Evolutionary conservation across 2,888 invertebrate species (phyloP), one percentile per base, ranked within the genome.

Genomic region (Adela reaumurella): DNA sequence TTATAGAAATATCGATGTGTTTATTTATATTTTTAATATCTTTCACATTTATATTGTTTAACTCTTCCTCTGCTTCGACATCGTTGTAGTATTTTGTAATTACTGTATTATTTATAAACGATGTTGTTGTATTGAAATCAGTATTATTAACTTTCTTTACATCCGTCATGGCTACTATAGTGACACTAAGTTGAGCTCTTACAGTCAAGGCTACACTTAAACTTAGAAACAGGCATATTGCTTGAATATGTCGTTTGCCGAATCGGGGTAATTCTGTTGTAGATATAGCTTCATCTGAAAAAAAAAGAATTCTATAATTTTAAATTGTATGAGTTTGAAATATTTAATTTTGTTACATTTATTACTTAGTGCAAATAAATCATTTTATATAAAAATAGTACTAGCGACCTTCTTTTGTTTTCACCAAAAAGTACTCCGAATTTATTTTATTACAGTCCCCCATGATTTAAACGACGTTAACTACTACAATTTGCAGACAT

Each of bases 161-260:
- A 14, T 35, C 35, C 6, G 67, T 69, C 68, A 73, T 72, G n/a
- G 68, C 72, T 0, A 72, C 73, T 60, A 72, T 61, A 3, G 68
- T 61, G 0, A 70, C 67, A 43, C 68, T 66, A 6, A 70, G 59
- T 29, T 67, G 66, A 0, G 65, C 56, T 35, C 64, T 56, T 51
- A 65, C 60, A 0, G 63, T 54, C 47, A 57, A 65, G 0, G 54
- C 65, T 2, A 65, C 57, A 0, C 65, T 59, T 1, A 73, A 49
- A 43, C 65, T 55, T 28, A 65, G 51, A 53, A 73, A 72, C 1
- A 72, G 57, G 1, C 72, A 53, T 0, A 69, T 41, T 0, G 57
- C 58, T 53, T 73, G 73, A 0, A 60, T 28, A 45, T 73, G 73
- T 0, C 73, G 62, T 1, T 60, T 57, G 0, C 73, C 72, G 17